Percentiles rank a stretch among this genome's conserved stretches.
Evolutionary conservation across 1,140 invertebrate genomes (phyloP).

Genomic region (Penaeus indicus): DNA sequence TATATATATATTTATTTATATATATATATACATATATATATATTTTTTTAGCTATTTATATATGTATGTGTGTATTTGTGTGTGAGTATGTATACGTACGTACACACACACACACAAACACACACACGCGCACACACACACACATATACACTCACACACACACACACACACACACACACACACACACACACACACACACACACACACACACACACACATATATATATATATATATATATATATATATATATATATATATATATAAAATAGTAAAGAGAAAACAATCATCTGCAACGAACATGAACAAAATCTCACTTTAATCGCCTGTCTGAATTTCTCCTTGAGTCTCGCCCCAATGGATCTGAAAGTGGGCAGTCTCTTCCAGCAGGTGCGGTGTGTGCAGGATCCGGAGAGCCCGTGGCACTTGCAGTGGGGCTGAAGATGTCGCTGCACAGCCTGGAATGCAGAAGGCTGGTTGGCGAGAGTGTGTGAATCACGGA

Average conservation of each 20-base stretch:
- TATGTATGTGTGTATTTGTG: too few species aligned
- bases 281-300: too few species aligned
- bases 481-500: neutral
- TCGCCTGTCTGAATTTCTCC: constrained; percentile 73
- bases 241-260: neutral
- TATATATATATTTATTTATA: too few species aligned
- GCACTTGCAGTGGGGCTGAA: constrained; percentile 78
- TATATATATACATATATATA: too few species aligned
- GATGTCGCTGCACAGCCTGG: constrained; percentile 71
- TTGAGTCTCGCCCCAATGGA: constrained; percentile 75
- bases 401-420: constrained; percentile 75
- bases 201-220: neutral
- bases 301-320: constrained; percentile 13
- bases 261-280: too few species aligned
- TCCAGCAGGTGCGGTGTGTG: constrained; percentile 74
- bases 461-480: neutral
- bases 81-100: too few species aligned
- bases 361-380: constrained; percentile 75
- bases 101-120: too few species aligned
- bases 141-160: too few species aligned
- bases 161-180: too few species aligned
- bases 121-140: too few species aligned
- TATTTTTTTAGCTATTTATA: too few species aligned
- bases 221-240: neutral
- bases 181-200: too few species aligned